Evolutionary conservation across 2,113 vertebrate genomes (phyloP), one percentile per base, ranked within the genome.

Genomic region (Malurus elegans): DNA sequence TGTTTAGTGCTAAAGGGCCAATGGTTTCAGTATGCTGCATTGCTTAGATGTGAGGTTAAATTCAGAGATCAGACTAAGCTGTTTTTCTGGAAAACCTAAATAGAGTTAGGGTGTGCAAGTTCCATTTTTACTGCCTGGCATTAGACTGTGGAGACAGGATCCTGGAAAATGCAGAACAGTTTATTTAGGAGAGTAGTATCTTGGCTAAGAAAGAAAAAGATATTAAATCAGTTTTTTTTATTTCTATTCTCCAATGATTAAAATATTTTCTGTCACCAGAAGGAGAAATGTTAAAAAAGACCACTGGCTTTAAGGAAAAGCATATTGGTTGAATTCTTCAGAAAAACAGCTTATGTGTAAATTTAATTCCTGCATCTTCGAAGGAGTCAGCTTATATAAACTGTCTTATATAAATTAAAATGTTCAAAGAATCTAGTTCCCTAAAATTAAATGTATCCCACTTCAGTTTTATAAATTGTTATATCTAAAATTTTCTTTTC

Each of bases 1-100:
- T 74, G 72, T 95, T 95, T 96, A 96, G 56, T 13, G 17, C 95
- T 93, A 82, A 95, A 97, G 56, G 95, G 47, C 76, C 95, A 96
- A 87, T 96, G 40, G 61, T 48, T 96, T 95, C 87, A 88, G 75
- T 80, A 70, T 80, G 57, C 38, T 78, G 19, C 51, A 62, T n/a
- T 94, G 73, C 82, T 84, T 88, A 84, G 62, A 79, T 31, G 53
- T 71, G 66, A 92, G 69, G 79, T 83, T 69, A 91, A 62, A 69
- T 40, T 88, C 83, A 61, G 61, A 79, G 67, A 82, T 94, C 79
- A 93, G 56, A 74, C 18, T 48, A 4, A 2, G 40, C 6, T 82
- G 64, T 20, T 79, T 87, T 73, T 75, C 73, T 84, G 40, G 69
- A 91, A 84, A 96, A 82, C 13, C 62, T 86, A 73, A 93, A 89